These are phyloP conservation scores for Halisarca cf. caerulea DNA, from an alignment of 37 sponge, comb jelly and placozoan genomes.

Conservation along the genomic window DNA sequence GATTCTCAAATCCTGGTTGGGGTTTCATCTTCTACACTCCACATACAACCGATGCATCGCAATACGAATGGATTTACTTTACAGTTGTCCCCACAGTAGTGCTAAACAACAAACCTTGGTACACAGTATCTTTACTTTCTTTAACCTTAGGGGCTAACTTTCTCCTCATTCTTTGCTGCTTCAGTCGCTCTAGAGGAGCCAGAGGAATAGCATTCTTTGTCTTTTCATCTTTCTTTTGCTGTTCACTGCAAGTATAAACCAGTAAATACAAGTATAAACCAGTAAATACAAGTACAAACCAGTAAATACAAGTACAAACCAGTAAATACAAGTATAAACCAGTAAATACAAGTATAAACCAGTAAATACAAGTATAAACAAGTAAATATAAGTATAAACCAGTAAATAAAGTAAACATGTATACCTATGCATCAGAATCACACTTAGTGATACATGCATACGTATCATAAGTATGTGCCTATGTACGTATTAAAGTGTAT, in stretches of 20 bases:
- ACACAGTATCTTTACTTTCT: neutral
- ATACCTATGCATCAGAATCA: neutral
- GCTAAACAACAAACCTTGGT: constrained; percentile 21
- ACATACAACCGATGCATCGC: too few relatives aligned
- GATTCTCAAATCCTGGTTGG: too few relatives aligned
- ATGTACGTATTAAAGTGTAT: neutral
- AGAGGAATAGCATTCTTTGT: neutral
- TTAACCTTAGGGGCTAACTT: neutral
- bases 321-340: too few relatives aligned
- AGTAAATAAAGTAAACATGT: neutral
- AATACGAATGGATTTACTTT: too few relatives aligned
- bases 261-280: too few relatives aligned
- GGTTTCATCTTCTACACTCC: too few relatives aligned
- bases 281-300: too few relatives aligned
- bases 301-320: too few relatives aligned
- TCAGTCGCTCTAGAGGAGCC: constrained; percentile 20
- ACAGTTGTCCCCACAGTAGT: too few relatives aligned
- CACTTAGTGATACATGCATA: neutral
- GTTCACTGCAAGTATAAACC: neutral
- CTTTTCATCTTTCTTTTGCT: neutral
- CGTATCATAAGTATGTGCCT: neutral
- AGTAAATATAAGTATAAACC: too few relatives aligned
- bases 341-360: too few relatives aligned
- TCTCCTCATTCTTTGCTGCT: neutral
- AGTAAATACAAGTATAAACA: too few relatives aligned